phyloP scores from a whole-genome alignment of 2,797 vertebrate genomes.

The Danio tinwini region DNA sequence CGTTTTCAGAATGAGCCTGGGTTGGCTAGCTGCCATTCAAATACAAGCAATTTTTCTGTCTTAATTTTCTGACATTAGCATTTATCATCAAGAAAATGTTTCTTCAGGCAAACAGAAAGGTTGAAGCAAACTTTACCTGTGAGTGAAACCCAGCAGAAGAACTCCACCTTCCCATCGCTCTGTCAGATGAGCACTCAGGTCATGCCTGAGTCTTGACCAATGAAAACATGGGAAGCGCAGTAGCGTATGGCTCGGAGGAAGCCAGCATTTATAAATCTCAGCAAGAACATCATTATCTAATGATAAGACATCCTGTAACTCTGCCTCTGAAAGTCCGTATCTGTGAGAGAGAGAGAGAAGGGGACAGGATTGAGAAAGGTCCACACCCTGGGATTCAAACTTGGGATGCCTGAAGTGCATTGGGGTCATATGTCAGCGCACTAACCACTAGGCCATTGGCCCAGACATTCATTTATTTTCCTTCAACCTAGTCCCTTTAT shows the following conservation, averaged over 20 bases:
- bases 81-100: not conserved
- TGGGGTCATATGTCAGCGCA: too few relatives aligned
- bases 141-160: constrained; percentile 69
- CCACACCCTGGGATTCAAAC: too few relatives aligned
- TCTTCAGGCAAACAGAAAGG: not conserved
- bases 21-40: not conserved
- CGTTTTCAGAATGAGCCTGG: too few relatives aligned
- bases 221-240: constrained; percentile 80
- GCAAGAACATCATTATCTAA: constrained; percentile 83
- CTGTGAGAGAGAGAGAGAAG: constrained; percentile 66
- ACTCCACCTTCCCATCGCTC: constrained; percentile 74
- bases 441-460: too few relatives aligned
- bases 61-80: not conserved
- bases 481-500: too few relatives aligned
- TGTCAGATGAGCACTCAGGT: constrained; percentile 76
- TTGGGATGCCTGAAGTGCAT: too few relatives aligned
- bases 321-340: constrained; percentile 81
- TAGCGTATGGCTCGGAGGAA: constrained; percentile 75
- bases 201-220: constrained; percentile 79
- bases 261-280: constrained; percentile 77
- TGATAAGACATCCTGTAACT: constrained; percentile 85
- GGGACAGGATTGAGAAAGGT: too few relatives aligned
- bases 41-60: not conserved
- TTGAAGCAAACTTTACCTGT: constrained; percentile 69
- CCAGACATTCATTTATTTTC: too few relatives aligned